Conservation (phyloP, 2,797 vertebrate genomes). For the Lithobates sylvaticus region DNA sequence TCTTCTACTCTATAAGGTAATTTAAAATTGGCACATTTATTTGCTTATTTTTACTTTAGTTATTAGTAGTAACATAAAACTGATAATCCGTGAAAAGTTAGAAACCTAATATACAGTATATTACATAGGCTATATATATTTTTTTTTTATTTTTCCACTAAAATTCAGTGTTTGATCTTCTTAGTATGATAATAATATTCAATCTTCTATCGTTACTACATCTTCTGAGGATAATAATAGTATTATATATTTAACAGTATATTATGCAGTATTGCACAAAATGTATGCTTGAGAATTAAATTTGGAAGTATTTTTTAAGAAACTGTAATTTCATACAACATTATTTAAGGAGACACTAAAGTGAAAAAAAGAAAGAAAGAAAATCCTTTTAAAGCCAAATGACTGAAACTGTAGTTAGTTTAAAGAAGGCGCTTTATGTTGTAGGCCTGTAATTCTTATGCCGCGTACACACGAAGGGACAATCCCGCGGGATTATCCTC, state of each 20-base stretch:
- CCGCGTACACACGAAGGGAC: no score
- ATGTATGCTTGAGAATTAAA: no score
- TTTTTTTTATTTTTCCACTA: neutral
- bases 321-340: no score
- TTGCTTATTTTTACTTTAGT: conserved; percentile 57
- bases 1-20: conserved; percentile 54
- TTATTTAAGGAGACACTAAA: no score
- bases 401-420: no score
- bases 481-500: no score
- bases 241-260: neutral
- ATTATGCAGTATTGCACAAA: neutral
- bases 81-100: conserved; percentile 8
- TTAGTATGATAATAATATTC: conserved; percentile 2
- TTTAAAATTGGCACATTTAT: conserved; percentile 62
- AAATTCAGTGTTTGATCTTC: neutral
- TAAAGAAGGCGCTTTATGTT: no score
- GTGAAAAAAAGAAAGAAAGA: no score
- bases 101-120: conserved; percentile 8
- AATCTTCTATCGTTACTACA: neutral
- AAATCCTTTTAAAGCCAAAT: no score
- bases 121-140: neutral
- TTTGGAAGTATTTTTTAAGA: no score
- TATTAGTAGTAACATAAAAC: conserved; percentile 27
- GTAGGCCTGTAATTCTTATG: no score
- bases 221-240: conserved; percentile 5